Base-by-base conservation (phyloP, 2,888 invertebrate genomes). In the Ypsolopha scabrella region DNA sequence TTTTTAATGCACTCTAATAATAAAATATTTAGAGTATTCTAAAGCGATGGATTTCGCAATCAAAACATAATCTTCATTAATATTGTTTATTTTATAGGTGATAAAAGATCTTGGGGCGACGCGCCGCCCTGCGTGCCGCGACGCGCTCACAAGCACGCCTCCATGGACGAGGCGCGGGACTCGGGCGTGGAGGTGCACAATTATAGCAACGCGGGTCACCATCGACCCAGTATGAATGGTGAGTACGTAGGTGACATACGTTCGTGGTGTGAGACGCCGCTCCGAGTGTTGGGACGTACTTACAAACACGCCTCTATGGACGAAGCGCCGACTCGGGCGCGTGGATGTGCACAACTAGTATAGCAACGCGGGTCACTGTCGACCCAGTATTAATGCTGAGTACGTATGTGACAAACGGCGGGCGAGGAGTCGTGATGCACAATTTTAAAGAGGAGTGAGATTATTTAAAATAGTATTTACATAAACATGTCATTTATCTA, bases 261-360 rank as follows among this genome's bases (percentile, higher is more conserved):
- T 0, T 62, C 66, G 4, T 77, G 77, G 80, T 51, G 52, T 10
- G 74, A 72, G 41, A 70, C 67, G 6, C 77, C 80, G 52, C 83
- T 51, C 35, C 37, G 37, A 2, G 49, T 50, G 52, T 79, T 80
- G 7, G 63, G 83, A 64, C 63, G 80, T 9, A 68, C 69, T 33
- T 73, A 75, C 67, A 80, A 79, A 48, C 87, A 79, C 57, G 87
- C 78, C 0, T 10, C 41, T 11, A 14, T 55, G 8, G 73, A 75
- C 37, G 80, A 79, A 59, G 75, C 82, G 55, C 74, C 4, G 85
- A 83, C 67, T 82, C 83, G 2, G 83, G 83, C 57, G 75, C 79
- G 24, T 24, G 13, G 82, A 81, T 65, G 55, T 66, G 7, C 79
- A 81, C 58, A 68, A 72, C 4, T 85, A n/a, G n/a, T n/a, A 85